These are phyloP conservation scores for Caenorhabditis imperialis DNA, from an alignment of 2,888 invertebrate species.

Conservation along the genomic window DNA sequence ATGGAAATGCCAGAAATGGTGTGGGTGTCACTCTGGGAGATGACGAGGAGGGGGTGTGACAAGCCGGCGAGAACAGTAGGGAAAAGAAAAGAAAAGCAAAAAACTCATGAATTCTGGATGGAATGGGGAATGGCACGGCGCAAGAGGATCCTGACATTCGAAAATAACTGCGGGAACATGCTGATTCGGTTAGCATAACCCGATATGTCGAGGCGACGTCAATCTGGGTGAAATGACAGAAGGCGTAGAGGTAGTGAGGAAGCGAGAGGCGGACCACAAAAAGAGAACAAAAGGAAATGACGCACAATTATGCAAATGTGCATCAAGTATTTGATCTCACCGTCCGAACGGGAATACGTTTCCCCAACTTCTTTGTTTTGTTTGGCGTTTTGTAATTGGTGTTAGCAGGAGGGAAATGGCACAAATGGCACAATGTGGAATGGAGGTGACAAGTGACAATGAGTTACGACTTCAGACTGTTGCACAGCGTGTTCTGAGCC, in stretches of 20 bases:
- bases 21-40: background rate
- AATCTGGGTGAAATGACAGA: background rate
- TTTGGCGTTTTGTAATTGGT: constrained; percentile 8
- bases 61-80: too few species aligned
- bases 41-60: background rate
- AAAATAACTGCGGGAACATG: background rate
- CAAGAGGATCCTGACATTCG: constrained; percentile 1
- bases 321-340: constrained; percentile 17
- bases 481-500: background rate
- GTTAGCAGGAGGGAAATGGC: background rate
- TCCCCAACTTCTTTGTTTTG: background rate
- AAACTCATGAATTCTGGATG: constrained; percentile 12
- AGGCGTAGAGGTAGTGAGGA: constrained; percentile 11
- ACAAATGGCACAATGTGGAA: background rate
- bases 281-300: constrained; percentile 17
- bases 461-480: constrained; percentile 20
- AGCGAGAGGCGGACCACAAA: background rate
- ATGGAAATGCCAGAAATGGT: background rate
- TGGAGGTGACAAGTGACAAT: constrained; percentile 12
- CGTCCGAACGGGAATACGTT: constrained; percentile 17
- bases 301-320: constrained; percentile 27
- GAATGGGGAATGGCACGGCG: background rate
- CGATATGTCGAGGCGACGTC: background rate
- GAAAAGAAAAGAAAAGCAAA: background rate
- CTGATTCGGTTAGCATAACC: constrained; percentile 20